Conservation (phyloP, 1,140 invertebrate species). For the Sipha flava region DNA sequence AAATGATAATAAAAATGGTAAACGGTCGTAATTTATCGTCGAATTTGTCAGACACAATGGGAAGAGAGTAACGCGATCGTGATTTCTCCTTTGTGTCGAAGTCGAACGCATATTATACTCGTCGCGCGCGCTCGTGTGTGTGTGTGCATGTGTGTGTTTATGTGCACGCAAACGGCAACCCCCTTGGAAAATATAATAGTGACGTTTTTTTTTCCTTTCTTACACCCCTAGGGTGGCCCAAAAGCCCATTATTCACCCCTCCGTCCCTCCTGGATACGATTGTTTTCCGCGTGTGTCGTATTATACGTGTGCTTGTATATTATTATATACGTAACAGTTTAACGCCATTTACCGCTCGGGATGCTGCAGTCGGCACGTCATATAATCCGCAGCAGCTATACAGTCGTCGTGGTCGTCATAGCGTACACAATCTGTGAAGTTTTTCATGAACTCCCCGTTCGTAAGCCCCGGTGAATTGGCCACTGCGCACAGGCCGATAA, state of each 20-base stretch:
- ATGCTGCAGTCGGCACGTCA: not conserved
- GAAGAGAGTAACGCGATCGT: not conserved
- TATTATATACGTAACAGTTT: not conserved
- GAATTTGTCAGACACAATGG: conserved; percentile 19
- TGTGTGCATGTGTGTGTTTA: not conserved
- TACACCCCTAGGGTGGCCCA: not conserved
- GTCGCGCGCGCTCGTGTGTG: not conserved
- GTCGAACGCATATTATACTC: conserved; percentile 10
- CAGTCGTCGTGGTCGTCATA: not conserved
- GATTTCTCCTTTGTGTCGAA: conserved; percentile 28
- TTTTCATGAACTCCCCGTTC: conserved; percentile 9
- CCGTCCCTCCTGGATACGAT: not conserved
- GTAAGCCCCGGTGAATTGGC: too few species aligned
- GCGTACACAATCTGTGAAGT: not conserved
- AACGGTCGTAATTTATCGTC: conserved; percentile 28
- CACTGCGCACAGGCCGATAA: too few species aligned
- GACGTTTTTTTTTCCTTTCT: conserved; percentile 9
- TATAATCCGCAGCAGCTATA: not conserved
- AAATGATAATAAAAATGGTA: conserved; percentile 30
- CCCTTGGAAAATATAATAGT: conserved; percentile 21
- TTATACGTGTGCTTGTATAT: not conserved
- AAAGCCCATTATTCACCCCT: conserved; percentile 3
- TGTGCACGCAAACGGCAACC: not conserved
- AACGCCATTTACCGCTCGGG: not conserved
- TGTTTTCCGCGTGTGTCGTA: not conserved